Evolutionary conservation across 2,888 invertebrate species (phyloP), one percentile per base, ranked within the genome.

Genomic region (Caradrina clavipalpis): DNA sequence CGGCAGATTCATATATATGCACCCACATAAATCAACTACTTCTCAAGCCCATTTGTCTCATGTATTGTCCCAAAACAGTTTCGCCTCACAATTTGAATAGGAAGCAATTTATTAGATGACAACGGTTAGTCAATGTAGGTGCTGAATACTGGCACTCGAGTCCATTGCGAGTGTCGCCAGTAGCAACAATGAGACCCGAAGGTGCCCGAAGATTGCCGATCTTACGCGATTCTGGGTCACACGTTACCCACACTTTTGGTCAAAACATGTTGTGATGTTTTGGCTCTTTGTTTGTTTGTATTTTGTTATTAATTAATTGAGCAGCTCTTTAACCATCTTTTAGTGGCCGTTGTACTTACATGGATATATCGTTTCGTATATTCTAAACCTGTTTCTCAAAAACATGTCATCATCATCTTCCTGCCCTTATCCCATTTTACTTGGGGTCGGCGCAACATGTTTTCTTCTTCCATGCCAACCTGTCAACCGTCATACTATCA

Each of bases 91-190:
- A 53, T 72, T 45, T 65, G 63, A 81, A 79, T 79, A 65, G 76
- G 66, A 77, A 80, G 74, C 74, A 70, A 81, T 78, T 45, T 45
- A 45, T 45, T 78, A 71, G 59, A 73, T 69, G 69, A 67, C 69
- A 64, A 53, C 61, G 62, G 62, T 70, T 70, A 63, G 62, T 78
- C 71, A 78, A 82, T 73, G 50, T 61, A 68, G 60, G 42, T 56
- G 63, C 72, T 70, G 73, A 72, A 78, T 73, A 67, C 59, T 69
- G 80, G 74, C 76, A 76, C 76, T 76, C 59, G 72, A 76, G 39
- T 58, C 57, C 60, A 78, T 78, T 78, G 66, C 47, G 35, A 55
- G 2, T 55, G 54, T 50, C 75, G 53, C 59, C 55, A 56, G 49
- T 51, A 54, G 57, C 39, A 62, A 66, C 71, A 78, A 71, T 59